Evolutionary conservation across 2,797 vertebrate genomes (phyloP).

Genomic region (Pangasius mekongensis): DNA sequence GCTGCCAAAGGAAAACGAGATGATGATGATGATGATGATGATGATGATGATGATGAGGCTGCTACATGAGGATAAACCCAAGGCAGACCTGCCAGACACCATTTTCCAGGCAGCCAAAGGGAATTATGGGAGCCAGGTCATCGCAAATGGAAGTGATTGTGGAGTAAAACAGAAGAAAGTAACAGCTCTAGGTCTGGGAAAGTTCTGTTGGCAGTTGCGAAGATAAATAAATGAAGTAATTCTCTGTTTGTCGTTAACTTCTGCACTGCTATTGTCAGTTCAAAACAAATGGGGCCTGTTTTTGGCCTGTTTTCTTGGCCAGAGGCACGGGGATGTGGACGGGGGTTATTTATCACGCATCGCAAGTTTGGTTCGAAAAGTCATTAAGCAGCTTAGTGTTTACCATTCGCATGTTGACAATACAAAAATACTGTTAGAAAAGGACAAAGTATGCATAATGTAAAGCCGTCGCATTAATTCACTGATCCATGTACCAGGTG

Average conservation of each 20-base stretch:
- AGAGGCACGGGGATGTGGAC: not conserved
- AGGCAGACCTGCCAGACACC: constrained; percentile 35
- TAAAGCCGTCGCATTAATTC: not conserved
- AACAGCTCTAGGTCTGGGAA: constrained; percentile 4
- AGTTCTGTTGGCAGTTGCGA: constrained; percentile 15
- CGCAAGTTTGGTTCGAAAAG: not conserved
- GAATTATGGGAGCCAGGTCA: constrained; percentile 61
- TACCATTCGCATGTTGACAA: not conserved
- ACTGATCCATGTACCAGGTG: not conserved
- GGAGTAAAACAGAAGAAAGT: not conserved
- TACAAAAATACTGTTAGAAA: not conserved
- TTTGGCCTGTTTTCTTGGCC: constrained; percentile 30
- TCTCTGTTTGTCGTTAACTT: constrained; percentile 34
- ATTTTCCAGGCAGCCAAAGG: constrained; percentile 57
- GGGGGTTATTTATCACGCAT: constrained; percentile 36
- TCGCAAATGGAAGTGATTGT: constrained; percentile 36
- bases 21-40: constrained; percentile 26
- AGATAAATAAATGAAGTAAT: constrained; percentile 18
- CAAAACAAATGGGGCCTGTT: constrained; percentile 23
- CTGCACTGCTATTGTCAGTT: constrained; percentile 8
- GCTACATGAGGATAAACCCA: constrained; percentile 33
- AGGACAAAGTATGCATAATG: not conserved
- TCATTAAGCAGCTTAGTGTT: constrained; percentile 23
- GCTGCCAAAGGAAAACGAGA: not conserved
- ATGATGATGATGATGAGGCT: constrained; percentile 43